phyloP scores from a whole-genome alignment of 2,113 vertebrate species.

The Phalacrocorax carbo region DNA sequence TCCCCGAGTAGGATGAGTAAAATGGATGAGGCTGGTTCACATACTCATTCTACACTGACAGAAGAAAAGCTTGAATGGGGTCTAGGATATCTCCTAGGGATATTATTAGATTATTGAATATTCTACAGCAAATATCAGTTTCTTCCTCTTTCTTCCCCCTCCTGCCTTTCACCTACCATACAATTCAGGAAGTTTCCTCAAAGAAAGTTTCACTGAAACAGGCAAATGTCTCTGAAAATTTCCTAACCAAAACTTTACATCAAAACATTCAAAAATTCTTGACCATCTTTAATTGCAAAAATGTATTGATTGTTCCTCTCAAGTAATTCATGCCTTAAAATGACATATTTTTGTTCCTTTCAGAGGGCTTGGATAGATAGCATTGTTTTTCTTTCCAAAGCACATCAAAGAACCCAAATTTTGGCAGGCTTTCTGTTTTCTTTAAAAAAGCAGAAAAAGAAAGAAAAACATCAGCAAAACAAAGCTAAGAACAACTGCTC shows the following conservation, averaged over 20 bases:
- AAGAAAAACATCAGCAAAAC: slow-evolving; percentile 56
- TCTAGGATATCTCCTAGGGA: neutral
- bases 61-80: neutral
- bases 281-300: slow-evolving; percentile 14
- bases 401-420: slow-evolving; percentile 58
- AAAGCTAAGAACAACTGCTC: slow-evolving; percentile 62
- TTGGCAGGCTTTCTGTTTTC: slow-evolving; percentile 62
- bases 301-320: slow-evolving; percentile 16
- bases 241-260: neutral
- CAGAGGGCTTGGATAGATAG: slow-evolving; percentile 47
- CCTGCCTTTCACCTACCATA: neutral
- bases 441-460: neutral
- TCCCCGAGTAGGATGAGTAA: neutral
- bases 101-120: neutral
- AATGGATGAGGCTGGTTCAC: neutral
- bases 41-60: neutral
- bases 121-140: neutral
- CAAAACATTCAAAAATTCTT: neutral
- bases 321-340: slow-evolving; percentile 33
- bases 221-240: neutral
- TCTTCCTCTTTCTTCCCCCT: neutral
- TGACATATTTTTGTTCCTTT: slow-evolving; percentile 52
- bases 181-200: neutral
- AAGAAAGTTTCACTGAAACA: neutral
- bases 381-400: slow-evolving; percentile 68